Evolutionary conservation across 2,888 invertebrate species (phyloP), one percentile per base, ranked within the genome.

Genomic region (Diaphora mendica): DNA sequence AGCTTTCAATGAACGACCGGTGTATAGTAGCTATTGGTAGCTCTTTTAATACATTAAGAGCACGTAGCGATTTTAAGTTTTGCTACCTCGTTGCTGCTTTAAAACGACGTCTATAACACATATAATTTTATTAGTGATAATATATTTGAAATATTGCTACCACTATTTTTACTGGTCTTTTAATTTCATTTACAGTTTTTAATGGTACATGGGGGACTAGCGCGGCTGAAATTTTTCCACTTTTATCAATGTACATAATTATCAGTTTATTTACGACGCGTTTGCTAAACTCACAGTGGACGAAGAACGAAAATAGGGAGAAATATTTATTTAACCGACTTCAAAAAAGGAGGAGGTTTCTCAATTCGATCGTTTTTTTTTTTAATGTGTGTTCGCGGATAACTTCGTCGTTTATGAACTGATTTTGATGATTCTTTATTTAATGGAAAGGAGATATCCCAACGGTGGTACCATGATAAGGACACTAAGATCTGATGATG

Each of bases 1-100:
- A 86, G 87, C 85, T 89, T 89, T 89, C 89, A 88, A 90, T 91
- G 91, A 91, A 89, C 73, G 75, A 87, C 81, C 85, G 79, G 68
- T 77, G 80, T 89, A 89, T 90, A 48, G 33, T 30, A 48, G 85
- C 85, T 89, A 90, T 90, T 89, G 89, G 87, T 81, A 86, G 87
- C 86, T 88, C 83, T 84, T 86, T 88, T 87, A 88, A 91, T 88
- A 90, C 90, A 91, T 89, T 82, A 84, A 81, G 77, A 72, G 76
- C 75, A 77, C 74, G 81, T 77, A 81, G 81, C 76, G 74, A 77
- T 82, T 76, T 77, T 75, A 79, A 77, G 73, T 78, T 82, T 75
- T 77, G 75, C 78, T 72, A 79, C 70, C 78, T 74, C 64, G 70
- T 76, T 68, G 71, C 70, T 74, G 35, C 68, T 77, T 77, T 74